Conservation (phyloP, 2,888 invertebrate genomes). For the Macaria notata region DNA sequence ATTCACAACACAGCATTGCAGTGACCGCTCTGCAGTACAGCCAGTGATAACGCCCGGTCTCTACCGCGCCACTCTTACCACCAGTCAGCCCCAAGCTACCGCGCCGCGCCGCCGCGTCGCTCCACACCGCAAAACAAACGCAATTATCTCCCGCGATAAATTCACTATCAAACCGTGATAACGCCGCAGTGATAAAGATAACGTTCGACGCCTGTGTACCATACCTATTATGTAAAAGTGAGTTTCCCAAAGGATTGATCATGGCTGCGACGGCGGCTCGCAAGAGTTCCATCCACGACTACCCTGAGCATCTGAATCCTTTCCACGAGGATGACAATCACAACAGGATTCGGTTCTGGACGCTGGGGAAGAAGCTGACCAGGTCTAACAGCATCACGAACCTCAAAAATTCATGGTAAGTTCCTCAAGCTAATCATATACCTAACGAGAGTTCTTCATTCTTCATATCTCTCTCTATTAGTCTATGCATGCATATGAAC, state of each 20-base stretch:
- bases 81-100: slow-evolving; percentile 60
- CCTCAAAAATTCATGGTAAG: slow-evolving; percentile 83
- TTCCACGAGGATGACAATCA: slow-evolving; percentile 87
- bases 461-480: neutral
- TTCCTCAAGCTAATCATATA: neutral
- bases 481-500: neutral
- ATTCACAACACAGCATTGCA: slow-evolving; percentile 1
- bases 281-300: slow-evolving; percentile 84
- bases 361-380: slow-evolving; percentile 75
- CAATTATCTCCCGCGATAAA: slow-evolving; percentile 76
- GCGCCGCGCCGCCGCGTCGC: slow-evolving; percentile 39
- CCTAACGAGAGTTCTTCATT: neutral
- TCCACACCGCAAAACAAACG: slow-evolving; percentile 65
- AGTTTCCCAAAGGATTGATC: slow-evolving; percentile 48
- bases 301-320: slow-evolving; percentile 90
- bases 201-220: slow-evolving; percentile 63
- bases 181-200: slow-evolving; percentile 73
- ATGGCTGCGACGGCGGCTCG: slow-evolving; percentile 73
- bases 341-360: slow-evolving; percentile 84
- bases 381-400: slow-evolving; percentile 84
- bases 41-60: slow-evolving; percentile 37
- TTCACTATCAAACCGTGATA: slow-evolving; percentile 53
- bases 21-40: slow-evolving; percentile 21
- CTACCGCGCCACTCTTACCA: slow-evolving; percentile 22
- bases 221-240: slow-evolving; percentile 68